Base-by-base conservation (phyloP, 2,113 vertebrate genomes). In the Xiphophorus couchianus region DNA sequence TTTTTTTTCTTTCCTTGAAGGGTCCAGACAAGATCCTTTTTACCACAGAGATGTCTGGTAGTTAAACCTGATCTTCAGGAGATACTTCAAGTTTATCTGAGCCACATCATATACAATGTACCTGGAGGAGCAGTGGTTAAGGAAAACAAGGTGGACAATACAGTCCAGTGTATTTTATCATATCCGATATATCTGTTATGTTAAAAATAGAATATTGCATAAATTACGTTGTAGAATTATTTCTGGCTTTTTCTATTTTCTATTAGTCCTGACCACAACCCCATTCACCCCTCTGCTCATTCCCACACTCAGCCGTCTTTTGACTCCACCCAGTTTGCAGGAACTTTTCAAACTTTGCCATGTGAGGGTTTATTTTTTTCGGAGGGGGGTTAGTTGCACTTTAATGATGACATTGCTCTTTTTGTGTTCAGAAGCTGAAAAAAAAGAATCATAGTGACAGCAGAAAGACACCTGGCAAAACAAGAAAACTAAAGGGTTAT, bases 101-200 rank as follows among this genome's bases (percentile, higher is more conserved):
- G 97, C 96, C 63, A 97, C 93, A 68, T 99, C 98, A 9, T 99
- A 99, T 76, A 99, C 96, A 2, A 99, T 99, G 88, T 99, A 99
- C 86, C 98, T 99, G 92, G 74, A 88, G 82, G 73, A 85, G 73
- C 61, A 76, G 65, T 44, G 44, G 95, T 96, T 90, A 95, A 96
- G 94, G 94, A 74, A 88, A 80, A 77, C 11, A 39, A 5, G 29
- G 27, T 61, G 31, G 27, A 11, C 3, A 71, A 17, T 15, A 15
- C 39, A 42, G 39, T 15, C 39, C 39, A 15, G 14, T n/a, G 51
- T 25, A n/a, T 54, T 54, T 25, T 25, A 25, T 22, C 22, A 54
- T 54, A 22, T 54, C 19, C 19, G 0, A 54, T 54, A 22, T 25
- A 22, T 54, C 8, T 8, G 19, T 54, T 6, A 54, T 54, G 6